Conservation (phyloP, 1,140 invertebrate genomes). For the Zaprionus kolodkinae region DNA sequence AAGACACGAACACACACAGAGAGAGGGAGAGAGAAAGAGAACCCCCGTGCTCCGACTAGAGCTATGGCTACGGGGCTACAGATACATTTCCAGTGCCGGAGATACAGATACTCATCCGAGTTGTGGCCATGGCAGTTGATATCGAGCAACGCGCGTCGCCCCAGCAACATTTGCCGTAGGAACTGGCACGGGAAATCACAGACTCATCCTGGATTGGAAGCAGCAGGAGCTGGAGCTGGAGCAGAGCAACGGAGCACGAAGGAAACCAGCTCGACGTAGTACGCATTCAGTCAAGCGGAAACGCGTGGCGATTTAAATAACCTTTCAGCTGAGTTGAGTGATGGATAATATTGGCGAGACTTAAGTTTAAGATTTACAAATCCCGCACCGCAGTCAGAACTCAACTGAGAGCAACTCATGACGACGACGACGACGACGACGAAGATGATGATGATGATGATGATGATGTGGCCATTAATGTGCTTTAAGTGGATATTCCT, state of each 20-base stretch:
- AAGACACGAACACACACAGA: constrained; percentile 1
- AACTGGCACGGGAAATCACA: constrained; percentile 28
- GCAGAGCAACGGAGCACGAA: background rate
- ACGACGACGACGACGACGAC: too few relatives aligned
- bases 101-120: constrained; percentile 11
- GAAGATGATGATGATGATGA: too few relatives aligned
- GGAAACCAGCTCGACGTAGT: background rate
- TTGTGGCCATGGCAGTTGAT: constrained; percentile 8
- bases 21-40: too few relatives aligned
- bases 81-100: constrained; percentile 5
- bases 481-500: constrained; percentile 12
- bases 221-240: background rate
- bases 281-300: constrained; percentile 41
- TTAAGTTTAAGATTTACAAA: constrained; percentile 47
- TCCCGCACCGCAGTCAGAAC: constrained; percentile 18
- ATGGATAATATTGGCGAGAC: constrained; percentile 43
- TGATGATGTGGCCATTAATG: constrained; percentile 9
- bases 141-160: constrained; percentile 11
- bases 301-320: constrained; percentile 53
- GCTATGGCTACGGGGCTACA: background rate
- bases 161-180: constrained; percentile 30
- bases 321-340: constrained; percentile 44
- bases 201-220: constrained; percentile 18
- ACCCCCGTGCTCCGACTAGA: too few relatives aligned
- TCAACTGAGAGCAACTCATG: constrained; percentile 6